Conservation (phyloP, 2,888 invertebrate genomes). For the Formica aserva region DNA sequence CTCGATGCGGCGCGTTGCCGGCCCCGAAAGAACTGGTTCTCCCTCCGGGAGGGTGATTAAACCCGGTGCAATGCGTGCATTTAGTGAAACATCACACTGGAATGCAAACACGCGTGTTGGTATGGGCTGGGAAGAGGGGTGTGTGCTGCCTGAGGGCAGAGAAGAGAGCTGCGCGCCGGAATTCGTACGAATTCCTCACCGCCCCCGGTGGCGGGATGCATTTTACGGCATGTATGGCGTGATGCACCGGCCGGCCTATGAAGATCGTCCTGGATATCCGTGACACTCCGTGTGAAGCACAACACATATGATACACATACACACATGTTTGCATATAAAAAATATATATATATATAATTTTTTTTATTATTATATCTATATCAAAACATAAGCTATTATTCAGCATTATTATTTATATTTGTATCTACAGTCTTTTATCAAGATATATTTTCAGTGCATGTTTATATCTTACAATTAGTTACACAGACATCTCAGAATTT, state of each 20-base stretch:
- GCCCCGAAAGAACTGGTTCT: slow-evolving; percentile 80
- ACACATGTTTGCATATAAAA: not conserved
- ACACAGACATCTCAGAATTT: not conserved
- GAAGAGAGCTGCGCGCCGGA: slow-evolving; percentile 40
- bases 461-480: not conserved
- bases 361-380: not conserved
- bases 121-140: slow-evolving; percentile 53
- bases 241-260: slow-evolving; percentile 36
- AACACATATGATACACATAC: not conserved
- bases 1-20: slow-evolving; percentile 47
- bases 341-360: not conserved
- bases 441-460: not conserved
- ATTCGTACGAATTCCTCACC: slow-evolving; percentile 54
- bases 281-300: not conserved
- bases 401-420: not conserved
- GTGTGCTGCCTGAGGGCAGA: not conserved
- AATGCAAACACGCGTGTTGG: slow-evolving; percentile 74
- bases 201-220: slow-evolving; percentile 22
- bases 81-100: slow-evolving; percentile 77
- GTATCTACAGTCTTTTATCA: not conserved
- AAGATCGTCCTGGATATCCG: slow-evolving; percentile 2
- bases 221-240: slow-evolving; percentile 35
- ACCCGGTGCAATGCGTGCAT: slow-evolving; percentile 80
- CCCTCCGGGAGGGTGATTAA: slow-evolving; percentile 78
- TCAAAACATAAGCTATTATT: not conserved